Evolutionary conservation across 2,888 invertebrate species (phyloP).

Genomic region (Erannis defoliaria): DNA sequence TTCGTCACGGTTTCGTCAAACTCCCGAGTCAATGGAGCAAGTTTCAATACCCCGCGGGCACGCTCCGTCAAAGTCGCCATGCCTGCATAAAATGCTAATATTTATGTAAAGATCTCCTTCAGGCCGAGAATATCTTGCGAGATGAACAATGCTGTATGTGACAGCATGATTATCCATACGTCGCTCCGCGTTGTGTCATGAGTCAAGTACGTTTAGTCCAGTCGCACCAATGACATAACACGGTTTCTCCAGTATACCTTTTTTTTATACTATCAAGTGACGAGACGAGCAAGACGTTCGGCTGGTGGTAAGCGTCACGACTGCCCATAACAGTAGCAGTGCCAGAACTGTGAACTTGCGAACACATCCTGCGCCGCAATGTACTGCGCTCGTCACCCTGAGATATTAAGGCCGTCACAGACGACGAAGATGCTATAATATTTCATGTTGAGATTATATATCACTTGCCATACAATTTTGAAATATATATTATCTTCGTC

Average conservation of each 20-base stretch:
- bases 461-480: too few species aligned
- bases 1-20: neutral
- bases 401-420: too few species aligned
- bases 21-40: neutral
- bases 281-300: too few species aligned
- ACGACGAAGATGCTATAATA: too few species aligned
- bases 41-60: slow-evolving; percentile 5
- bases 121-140: slow-evolving; percentile 11
- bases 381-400: too few species aligned
- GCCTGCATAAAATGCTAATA: slow-evolving; percentile 9
- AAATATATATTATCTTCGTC: too few species aligned
- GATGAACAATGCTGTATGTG: slow-evolving; percentile 23
- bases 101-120: slow-evolving; percentile 13
- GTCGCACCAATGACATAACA: slow-evolving; percentile 3
- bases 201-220: slow-evolving; percentile 17
- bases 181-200: slow-evolving; percentile 1
- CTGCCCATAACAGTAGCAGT: too few species aligned
- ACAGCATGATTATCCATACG: slow-evolving; percentile 35
- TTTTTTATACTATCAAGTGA: too few species aligned
- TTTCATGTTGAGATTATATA: too few species aligned
- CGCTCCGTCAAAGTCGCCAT: neutral
- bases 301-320: too few species aligned
- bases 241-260: neutral
- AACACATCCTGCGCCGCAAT: too few species aligned
- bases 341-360: too few species aligned